These are phyloP conservation scores for Stercorarius parasiticus DNA, from an alignment of 2,113 vertebrate species.

Conservation along the genomic window DNA sequence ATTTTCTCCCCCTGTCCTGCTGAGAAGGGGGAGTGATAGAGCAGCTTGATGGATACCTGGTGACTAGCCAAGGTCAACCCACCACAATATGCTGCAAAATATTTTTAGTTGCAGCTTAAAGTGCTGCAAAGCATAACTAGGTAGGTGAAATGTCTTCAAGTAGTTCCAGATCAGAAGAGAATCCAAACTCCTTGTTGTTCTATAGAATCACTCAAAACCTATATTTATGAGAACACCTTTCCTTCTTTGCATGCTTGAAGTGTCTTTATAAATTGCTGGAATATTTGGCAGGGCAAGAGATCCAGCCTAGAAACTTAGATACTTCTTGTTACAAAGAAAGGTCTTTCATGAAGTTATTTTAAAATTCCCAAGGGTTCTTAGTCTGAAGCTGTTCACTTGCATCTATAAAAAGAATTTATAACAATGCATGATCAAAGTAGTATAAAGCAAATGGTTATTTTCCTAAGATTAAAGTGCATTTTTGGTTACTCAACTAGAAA, in stretches of 20 bases:
- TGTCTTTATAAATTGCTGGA: not conserved
- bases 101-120: not conserved
- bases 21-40: not conserved
- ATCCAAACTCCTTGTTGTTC: not conserved
- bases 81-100: fast-evolving
- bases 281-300: not conserved
- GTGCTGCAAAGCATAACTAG: not conserved
- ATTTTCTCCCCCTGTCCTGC: not conserved
- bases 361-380: not conserved
- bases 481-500: not conserved
- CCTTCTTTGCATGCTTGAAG: not conserved
- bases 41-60: not conserved
- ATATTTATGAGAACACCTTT: not conserved
- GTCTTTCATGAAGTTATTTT: not conserved
- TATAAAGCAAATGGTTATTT: not conserved
- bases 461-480: not conserved
- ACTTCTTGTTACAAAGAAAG: not conserved
- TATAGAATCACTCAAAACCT: not conserved
- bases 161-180: not conserved
- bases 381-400: not conserved
- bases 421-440: not conserved
- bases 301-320: not conserved
- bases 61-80: not conserved
- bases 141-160: not conserved
- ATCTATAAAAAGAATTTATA: not conserved